These are phyloP conservation scores for Sebastolobus altivelis DNA, from an alignment of 2,797 vertebrate species.

Conservation along the genomic window DNA sequence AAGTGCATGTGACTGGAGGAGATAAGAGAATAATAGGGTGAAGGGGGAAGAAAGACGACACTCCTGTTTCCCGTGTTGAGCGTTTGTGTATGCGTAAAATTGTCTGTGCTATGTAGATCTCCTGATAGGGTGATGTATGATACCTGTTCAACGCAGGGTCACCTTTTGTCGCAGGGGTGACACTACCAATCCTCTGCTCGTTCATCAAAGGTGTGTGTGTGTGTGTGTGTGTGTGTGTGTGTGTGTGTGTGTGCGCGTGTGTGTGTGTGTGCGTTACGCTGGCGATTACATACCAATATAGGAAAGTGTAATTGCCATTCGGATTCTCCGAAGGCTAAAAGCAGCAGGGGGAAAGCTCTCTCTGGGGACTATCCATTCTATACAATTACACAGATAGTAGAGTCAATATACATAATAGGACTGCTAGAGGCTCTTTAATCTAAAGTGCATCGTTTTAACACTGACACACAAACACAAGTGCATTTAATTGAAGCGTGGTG, in stretches of 20 bases:
- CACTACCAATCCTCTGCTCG: slow-evolving; percentile 51
- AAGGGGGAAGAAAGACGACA: slow-evolving; percentile 11
- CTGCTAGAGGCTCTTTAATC: slow-evolving; percentile 53
- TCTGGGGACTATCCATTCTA: slow-evolving; percentile 51
- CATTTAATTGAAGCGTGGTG: slow-evolving; percentile 34
- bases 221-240: slow-evolving; percentile 30
- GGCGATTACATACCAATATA: slow-evolving; percentile 52
- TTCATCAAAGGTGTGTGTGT: slow-evolving; percentile 59
- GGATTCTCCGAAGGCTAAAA: slow-evolving; percentile 51
- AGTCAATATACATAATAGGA: slow-evolving; percentile 55
- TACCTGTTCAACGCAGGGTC: slow-evolving; percentile 56
- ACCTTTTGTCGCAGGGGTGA: slow-evolving; percentile 53
- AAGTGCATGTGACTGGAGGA: slow-evolving; percentile 28
- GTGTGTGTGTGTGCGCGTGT: slow-evolving; percentile 37
- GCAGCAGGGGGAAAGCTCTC: slow-evolving; percentile 31
- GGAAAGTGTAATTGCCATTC: slow-evolving; percentile 47
- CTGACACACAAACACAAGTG: slow-evolving; percentile 34
- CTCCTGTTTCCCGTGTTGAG: slow-evolving; percentile 36
- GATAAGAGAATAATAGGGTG: slow-evolving; percentile 45
- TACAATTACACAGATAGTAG: slow-evolving; percentile 60
- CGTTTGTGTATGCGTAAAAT: slow-evolving; percentile 28
- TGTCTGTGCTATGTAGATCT: slow-evolving; percentile 41
- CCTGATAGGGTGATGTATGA: slow-evolving; percentile 69
- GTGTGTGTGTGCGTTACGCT: slow-evolving; percentile 11
- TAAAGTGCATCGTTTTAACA: slow-evolving; percentile 36